phyloP scores from a whole-genome alignment of 2,888 invertebrate species.

The Hermaeophaga mercurialis region DNA sequence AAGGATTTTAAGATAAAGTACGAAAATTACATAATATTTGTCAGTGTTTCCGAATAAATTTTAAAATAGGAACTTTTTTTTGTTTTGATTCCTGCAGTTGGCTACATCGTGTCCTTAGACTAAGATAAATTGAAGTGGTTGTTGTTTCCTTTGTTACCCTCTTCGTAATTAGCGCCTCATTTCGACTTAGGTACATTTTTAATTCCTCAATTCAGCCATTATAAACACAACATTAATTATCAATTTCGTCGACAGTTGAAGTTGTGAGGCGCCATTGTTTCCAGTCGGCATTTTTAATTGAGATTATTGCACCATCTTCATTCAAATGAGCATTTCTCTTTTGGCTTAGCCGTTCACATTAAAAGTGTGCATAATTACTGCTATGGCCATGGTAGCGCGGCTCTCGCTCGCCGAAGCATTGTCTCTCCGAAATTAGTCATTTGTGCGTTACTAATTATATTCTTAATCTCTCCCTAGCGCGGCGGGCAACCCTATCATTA shows the following conservation, averaged over 20 bases:
- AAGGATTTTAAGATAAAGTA: too few species aligned
- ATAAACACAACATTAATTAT: slow-evolving; percentile 60
- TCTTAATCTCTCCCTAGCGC: slow-evolving; percentile 52
- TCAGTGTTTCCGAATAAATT: too few species aligned
- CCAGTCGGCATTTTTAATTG: slow-evolving; percentile 58
- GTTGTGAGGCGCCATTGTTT: slow-evolving; percentile 53
- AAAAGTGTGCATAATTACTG: slow-evolving; percentile 59
- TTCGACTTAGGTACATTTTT: slow-evolving; percentile 57
- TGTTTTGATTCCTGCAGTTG: background rate
- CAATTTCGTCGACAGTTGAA: slow-evolving; percentile 55
- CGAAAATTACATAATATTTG: too few species aligned
- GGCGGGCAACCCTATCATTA: slow-evolving; percentile 49
- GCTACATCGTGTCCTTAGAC: slow-evolving; percentile 1
- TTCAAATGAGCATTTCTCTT: slow-evolving; percentile 56
- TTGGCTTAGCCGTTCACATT: slow-evolving; percentile 51
- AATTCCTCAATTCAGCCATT: slow-evolving; percentile 58
- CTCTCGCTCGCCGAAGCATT: slow-evolving; percentile 45
- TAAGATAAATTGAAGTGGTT: slow-evolving; percentile 47
- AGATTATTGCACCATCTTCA: slow-evolving; percentile 59
- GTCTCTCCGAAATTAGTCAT: slow-evolving; percentile 57
- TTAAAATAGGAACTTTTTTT: too few species aligned
- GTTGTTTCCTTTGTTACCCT: slow-evolving; percentile 47
- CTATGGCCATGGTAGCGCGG: slow-evolving; percentile 20
- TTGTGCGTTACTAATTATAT: slow-evolving; percentile 58
- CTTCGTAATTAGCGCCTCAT: slow-evolving; percentile 42